Conservation (phyloP, 1,140 invertebrate species). For the Andrena cerasifolii region DNA sequence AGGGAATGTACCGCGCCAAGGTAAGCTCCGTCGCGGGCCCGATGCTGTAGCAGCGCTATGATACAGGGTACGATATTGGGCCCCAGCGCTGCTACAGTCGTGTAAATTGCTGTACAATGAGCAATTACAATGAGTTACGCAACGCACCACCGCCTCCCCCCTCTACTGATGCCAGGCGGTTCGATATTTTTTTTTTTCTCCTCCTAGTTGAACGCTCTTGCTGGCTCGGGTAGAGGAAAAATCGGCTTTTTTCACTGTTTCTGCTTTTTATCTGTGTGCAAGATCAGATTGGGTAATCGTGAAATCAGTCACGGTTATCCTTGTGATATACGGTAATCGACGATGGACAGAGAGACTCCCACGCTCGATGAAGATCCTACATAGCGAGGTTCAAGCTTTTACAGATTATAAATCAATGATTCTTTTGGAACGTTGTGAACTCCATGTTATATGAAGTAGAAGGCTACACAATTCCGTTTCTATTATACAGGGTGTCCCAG, state of each 20-base stretch:
- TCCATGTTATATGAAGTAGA: no score
- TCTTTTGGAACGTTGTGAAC: no score
- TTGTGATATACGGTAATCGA: no score
- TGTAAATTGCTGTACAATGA: constrained; percentile 76
- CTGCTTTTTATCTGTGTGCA: no score
- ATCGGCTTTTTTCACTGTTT: not conserved
- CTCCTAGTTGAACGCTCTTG: not conserved
- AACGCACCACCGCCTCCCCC: not conserved
- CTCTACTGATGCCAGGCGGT: not conserved
- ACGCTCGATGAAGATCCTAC: no score
- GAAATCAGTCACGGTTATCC: no score
- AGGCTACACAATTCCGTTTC: no score
- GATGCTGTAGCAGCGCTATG: constrained; percentile 66
- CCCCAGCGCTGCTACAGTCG: constrained; percentile 63
- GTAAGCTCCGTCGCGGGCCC: constrained; percentile 45
- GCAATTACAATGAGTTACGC: constrained; percentile 65
- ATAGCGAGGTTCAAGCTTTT: no score
- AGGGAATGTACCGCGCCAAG: constrained; percentile 69
- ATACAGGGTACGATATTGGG: constrained; percentile 73
- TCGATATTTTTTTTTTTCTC: not conserved
- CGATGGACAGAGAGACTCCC: no score
- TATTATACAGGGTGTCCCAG: no score
- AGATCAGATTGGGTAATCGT: no score
- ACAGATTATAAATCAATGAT: no score
- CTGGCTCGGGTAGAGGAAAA: not conserved